Evolutionary conservation across 2,797 vertebrate genomes (phyloP), one percentile per base, ranked within the genome.

Genomic region (Karalla daura): DNA sequence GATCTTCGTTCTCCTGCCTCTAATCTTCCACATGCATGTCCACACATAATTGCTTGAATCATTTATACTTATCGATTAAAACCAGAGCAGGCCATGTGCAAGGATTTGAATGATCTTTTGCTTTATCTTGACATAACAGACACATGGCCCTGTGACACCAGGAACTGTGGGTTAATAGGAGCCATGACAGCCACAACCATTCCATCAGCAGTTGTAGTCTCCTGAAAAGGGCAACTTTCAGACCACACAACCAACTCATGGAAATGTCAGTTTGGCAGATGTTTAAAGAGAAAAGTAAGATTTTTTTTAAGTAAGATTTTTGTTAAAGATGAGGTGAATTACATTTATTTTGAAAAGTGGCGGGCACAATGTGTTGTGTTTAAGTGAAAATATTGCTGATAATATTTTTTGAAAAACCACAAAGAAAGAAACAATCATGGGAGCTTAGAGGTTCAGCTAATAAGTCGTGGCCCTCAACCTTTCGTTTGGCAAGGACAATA

Each of bases 81-180:
- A 70, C 37, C 28, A 62, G 21, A 78, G 28, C 23, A 25, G 44
- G 24, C 45, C 20, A 59, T 56, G 39, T 33, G 59, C 46, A 36
- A 24, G 65, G 36, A 74, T 63, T 70, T 58, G 56, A 83, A 68
- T 84, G 73, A 77, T 83, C 74, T 77, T 76, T 83, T 54, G 74
- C 78, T 81, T 76, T 75, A 74, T 84, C 79, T 86, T 83, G 84
- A 82, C 74, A 86, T 71, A 86, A 75, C 84, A 78, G 50, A 80
- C 44, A 45, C 61, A 49, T 60, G 79, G 56, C 76, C 80, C 75
- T 53, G 62, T 86, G 83, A 78, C 85, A 59, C 47, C 40, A 32
- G 70, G 44, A 59, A 46, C 45, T 10, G 17, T 2, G 58, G 82
- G 87, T 90, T 89, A 89, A 88, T 90, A 55, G 84, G 74, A 86